A percentile compares a stretch with the other conserved stretches of the same genome.
phyloP scores from a whole-genome alignment of 2,888 invertebrate genomes.

The Lasioglossum morio region DNA sequence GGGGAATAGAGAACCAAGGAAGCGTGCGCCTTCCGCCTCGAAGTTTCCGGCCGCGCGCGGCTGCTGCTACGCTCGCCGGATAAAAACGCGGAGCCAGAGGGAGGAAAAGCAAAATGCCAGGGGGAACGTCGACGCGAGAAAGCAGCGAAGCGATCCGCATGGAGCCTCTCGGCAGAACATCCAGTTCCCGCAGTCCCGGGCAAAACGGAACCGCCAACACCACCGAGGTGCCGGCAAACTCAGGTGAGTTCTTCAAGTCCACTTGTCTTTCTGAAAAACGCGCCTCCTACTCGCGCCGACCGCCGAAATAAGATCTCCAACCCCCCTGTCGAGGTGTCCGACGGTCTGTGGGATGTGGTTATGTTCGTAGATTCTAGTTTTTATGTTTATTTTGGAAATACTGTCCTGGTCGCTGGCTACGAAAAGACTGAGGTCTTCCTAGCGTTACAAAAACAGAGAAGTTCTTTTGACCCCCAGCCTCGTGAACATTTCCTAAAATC shows the following conservation, averaged over 20 bases:
- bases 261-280: slow-evolving; percentile 28
- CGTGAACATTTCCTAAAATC: too few relatives aligned
- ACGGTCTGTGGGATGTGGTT: too few relatives aligned
- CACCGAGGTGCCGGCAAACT: slow-evolving; percentile 73
- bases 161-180: slow-evolving; percentile 81
- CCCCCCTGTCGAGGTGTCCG: neutral
- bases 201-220: slow-evolving; percentile 82
- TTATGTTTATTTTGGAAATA: too few relatives aligned
- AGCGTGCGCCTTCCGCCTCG: slow-evolving; percentile 41
- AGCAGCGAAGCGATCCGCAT: slow-evolving; percentile 83
- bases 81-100: slow-evolving; percentile 29
- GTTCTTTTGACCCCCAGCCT: too few relatives aligned
- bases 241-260: slow-evolving; percentile 57
- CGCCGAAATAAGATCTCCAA: neutral
- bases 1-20: slow-evolving; percentile 47
- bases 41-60: slow-evolving; percentile 27
- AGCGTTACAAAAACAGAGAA: too few relatives aligned
- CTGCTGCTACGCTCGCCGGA: slow-evolving; percentile 29
- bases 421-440: too few relatives aligned
- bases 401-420: too few relatives aligned
- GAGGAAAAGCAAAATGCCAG: slow-evolving; percentile 67
- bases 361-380: too few relatives aligned
- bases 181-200: slow-evolving; percentile 80
- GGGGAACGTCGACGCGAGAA: slow-evolving; percentile 71
- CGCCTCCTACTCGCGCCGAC: neutral